phyloP scores from a whole-genome alignment of 2,797 vertebrate genomes.

The Salarias fasciatus region DNA sequence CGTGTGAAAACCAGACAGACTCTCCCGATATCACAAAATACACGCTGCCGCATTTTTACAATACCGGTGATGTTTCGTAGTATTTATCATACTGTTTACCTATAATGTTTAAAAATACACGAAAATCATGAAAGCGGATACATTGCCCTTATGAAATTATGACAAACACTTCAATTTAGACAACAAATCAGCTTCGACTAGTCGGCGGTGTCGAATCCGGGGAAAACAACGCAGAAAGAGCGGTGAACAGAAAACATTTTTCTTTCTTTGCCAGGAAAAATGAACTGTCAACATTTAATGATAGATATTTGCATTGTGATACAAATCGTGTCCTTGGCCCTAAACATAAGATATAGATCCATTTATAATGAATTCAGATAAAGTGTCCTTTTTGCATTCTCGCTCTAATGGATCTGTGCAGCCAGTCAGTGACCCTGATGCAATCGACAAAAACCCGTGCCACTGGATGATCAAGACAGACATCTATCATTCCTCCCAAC shows the following conservation, averaged over 20 bases:
- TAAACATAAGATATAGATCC: slow-evolving; percentile 88
- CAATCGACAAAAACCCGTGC: slow-evolving; percentile 79
- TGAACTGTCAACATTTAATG: slow-evolving; percentile 89
- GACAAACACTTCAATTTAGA: slow-evolving; percentile 79
- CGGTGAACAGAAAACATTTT: slow-evolving; percentile 79
- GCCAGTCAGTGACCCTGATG: slow-evolving; percentile 83
- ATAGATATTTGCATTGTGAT: slow-evolving; percentile 90
- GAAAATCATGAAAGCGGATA: slow-evolving; percentile 77
- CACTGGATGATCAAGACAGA: slow-evolving; percentile 73
- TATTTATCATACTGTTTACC: slow-evolving; percentile 68
- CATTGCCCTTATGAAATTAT: slow-evolving; percentile 66
- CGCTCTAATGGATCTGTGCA: slow-evolving; percentile 81
- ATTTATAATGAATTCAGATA: slow-evolving; percentile 88
- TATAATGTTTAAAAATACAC: slow-evolving; percentile 70
- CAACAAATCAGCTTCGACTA: slow-evolving; percentile 78
- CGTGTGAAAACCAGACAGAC: slow-evolving; percentile 12
- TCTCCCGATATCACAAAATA: slow-evolving; percentile 23
- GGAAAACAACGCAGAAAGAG: slow-evolving; percentile 54
- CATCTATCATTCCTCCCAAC: slow-evolving; percentile 81
- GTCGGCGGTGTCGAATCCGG: slow-evolving; percentile 61
- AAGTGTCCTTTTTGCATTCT: slow-evolving; percentile 83
- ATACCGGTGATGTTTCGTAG: slow-evolving; percentile 31
- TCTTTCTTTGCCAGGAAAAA: slow-evolving; percentile 87
- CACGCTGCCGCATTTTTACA: slow-evolving; percentile 5
- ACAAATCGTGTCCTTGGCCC: slow-evolving; percentile 88